Evolutionary conservation across 37 sponge, comb jelly and placozoan species (phyloP), one percentile per base, ranked within the genome.

Genomic region (Aplysina aerophoba): DNA sequence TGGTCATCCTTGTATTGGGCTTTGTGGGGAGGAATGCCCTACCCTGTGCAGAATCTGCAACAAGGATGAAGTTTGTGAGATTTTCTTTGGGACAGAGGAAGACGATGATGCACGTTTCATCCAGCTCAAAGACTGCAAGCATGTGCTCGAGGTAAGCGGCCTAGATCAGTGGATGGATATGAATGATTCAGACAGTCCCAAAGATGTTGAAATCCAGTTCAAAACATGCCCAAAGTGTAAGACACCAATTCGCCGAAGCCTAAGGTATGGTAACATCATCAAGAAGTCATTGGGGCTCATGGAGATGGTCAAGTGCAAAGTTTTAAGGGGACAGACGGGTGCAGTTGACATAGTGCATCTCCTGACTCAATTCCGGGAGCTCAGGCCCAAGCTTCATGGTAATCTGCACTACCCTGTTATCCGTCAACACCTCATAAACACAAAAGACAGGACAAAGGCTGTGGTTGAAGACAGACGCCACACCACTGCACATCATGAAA

Each of bases 1-100:
- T 89, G 81, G 84, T 15, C 97, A 96, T 44, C 87, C 61, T 4
- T 96, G 97, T 59, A 91, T 96, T 89, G 97, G 97, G 0, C 86
- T 96, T 8, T 96, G 97, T 91, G 97, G 97, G 38, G 97, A 96
- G 71, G 53, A 63, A 31, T 96, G 97, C 53, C 97, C 97, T 0
- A 81, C 56, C 0, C 75, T 83, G 40, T 96, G 97, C 59, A 75
- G 90, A 17, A 57, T 85, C 0, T 95, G 95, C 66, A 20, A 95
- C 72, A 73, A 41, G 19, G 84, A 91, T 37, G 82, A 89, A 68
- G 90, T 91, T 30, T 25, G 53, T 34, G 94, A 91, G 30, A 89
- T 91, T 54, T 96, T 96, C 77, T 96, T 96, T 91, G 96, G 96
- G 36, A 65, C 21, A 68, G 96, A 96, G 86, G 96, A 96, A 65